These are phyloP conservation scores for Agelastica alni DNA, from an alignment of 2,888 invertebrate genomes.

Conservation along the genomic window DNA sequence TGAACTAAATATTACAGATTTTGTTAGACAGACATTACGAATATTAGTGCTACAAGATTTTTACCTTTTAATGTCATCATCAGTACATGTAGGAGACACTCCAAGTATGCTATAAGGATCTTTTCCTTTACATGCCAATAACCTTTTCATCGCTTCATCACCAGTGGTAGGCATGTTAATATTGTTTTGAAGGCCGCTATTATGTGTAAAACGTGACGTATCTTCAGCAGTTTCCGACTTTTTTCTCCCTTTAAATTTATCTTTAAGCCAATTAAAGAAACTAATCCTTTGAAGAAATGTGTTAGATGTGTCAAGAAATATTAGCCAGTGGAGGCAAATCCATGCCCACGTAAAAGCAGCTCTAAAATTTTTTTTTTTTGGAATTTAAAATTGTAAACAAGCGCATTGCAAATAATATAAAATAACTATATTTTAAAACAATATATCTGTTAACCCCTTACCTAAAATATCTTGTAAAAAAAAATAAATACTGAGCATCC, in stretches of 20 bases:
- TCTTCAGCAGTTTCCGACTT: slow-evolving; percentile 54
- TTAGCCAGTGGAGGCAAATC: slow-evolving; percentile 45
- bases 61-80: slow-evolving; percentile 86
- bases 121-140: slow-evolving; percentile 91
- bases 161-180: slow-evolving; percentile 86
- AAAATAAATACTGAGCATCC: too few relatives aligned
- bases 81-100: slow-evolving; percentile 83
- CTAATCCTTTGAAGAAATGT: slow-evolving; percentile 46
- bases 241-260: slow-evolving; percentile 49
- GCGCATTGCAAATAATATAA: too few relatives aligned
- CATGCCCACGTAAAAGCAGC: slow-evolving; percentile 48
- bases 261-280: slow-evolving; percentile 51
- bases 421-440: too few relatives aligned
- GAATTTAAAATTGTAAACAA: too few relatives aligned
- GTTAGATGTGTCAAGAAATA: slow-evolving; percentile 44
- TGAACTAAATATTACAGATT: too few relatives aligned
- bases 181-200: slow-evolving; percentile 69
- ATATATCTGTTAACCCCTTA: too few relatives aligned
- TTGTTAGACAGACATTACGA: too few relatives aligned
- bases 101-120: slow-evolving; percentile 84
- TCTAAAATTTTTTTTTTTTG: too few relatives aligned
- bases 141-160: slow-evolving; percentile 88
- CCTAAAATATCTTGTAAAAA: too few relatives aligned
- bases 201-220: slow-evolving; percentile 56
- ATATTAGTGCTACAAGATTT: too few relatives aligned